Base-by-base conservation (phyloP, 2,797 vertebrate genomes). In the Phylloscopus collybita region DNA sequence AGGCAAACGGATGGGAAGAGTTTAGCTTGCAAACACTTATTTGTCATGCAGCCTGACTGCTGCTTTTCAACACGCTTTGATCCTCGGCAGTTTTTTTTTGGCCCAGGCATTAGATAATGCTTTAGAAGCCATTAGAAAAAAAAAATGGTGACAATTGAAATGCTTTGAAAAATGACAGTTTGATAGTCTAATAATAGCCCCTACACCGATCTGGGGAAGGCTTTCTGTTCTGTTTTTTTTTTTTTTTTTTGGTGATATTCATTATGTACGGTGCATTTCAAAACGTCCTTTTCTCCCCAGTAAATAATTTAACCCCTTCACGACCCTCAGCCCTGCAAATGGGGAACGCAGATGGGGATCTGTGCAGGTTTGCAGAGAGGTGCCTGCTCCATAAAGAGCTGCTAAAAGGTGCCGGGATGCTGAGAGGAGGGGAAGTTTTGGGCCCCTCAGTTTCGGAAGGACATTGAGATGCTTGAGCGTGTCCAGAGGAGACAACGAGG, bases 121-220 rank as follows among this genome's bases (percentile, higher is more conserved):
- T 96, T 97, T 97, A 97, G 95, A 87, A 95, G 91, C 87, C 83
- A 96, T 95, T 95, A 92, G 92, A 66, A 96, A 93, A 96, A 66
- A 96, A 93, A 96, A 93, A 92, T 44, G 6, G 86, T 94, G 94
- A 92, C 71, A 95, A 93, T 96, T 96, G 90, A 93, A 96, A 84
- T 44, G 80, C 95, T 97, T 97, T 95, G 92, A 95, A 96, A 98
- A 97, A 96, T 96, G 95, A 87, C 91, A 95, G 92, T 95, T 96
- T 97, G 96, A 94, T 93, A 74, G 95, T 97, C 96, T 97, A 94
- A 97, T 97, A 97, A 97, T 96, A 91, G 91, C 94, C 95, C 86
- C 90, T 87, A 19, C 45, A 20, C 84, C 96, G 88, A 90, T 96
- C 86, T 88, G 94, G 93, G 92, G 95, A 95, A 91, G 71, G 80